These are phyloP conservation scores for Palythoa caribaeorum DNA, from an alignment of 92 coral and sea anemone species.

Conservation along the genomic window DNA sequence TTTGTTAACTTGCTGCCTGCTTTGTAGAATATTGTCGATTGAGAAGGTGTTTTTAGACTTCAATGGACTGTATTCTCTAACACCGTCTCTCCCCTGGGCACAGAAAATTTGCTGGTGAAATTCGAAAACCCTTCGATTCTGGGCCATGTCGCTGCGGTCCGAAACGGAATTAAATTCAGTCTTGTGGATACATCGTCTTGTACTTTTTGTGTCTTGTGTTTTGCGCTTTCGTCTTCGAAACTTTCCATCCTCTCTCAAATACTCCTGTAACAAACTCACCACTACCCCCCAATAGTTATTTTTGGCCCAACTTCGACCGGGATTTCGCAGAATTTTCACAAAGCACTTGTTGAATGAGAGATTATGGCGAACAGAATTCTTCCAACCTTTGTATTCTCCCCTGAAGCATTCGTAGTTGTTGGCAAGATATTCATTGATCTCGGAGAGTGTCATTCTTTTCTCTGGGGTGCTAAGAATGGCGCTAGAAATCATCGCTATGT, in stretches of 20 bases:
- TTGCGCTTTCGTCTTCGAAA: constrained; percentile 36
- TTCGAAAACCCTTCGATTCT: not conserved
- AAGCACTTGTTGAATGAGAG: constrained; percentile 67
- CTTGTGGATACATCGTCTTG: not conserved
- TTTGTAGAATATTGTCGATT: constrained; percentile 20
- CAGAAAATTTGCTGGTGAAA: not conserved
- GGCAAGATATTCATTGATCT: constrained; percentile 62
- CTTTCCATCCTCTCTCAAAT: constrained; percentile 60
- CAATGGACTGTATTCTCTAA: not conserved
- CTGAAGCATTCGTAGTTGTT: constrained; percentile 63
- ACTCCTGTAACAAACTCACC: constrained; percentile 58
- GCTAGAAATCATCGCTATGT: constrained; percentile 62
- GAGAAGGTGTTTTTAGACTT: constrained; percentile 9
- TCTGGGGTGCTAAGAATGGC: constrained; percentile 66
- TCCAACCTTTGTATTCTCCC: constrained; percentile 68
- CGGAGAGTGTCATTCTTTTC: constrained; percentile 63
- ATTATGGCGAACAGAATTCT: constrained; percentile 66
- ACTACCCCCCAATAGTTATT: constrained; percentile 60
- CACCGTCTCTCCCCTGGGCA: constrained; percentile 18
- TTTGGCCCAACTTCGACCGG: constrained; percentile 64
- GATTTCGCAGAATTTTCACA: constrained; percentile 60
- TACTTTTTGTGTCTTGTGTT: not conserved
- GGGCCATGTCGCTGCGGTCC: not conserved
- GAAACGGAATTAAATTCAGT: not conserved
- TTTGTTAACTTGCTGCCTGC: not conserved